Evolutionary conservation across 2,888 invertebrate species (phyloP).

Genomic region (Ennomos erosarius): DNA sequence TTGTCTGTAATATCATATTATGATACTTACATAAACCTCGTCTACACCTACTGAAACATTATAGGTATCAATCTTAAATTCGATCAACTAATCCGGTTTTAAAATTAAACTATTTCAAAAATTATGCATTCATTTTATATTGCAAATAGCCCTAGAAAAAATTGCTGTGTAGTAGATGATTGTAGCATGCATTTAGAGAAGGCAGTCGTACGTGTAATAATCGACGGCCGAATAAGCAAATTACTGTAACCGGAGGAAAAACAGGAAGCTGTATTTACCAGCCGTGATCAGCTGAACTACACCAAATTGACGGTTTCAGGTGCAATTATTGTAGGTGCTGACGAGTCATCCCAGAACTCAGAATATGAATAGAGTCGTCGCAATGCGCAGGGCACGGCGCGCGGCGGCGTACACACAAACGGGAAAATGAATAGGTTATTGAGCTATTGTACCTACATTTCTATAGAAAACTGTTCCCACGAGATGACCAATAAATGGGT

Average conservation of each 20-base stretch:
- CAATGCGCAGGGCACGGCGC: conserved; percentile 47
- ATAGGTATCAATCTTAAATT: too few species aligned
- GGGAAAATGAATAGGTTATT: conserved; percentile 35
- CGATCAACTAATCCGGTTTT: too few species aligned
- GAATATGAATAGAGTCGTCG: too few species aligned
- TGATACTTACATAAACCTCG: too few species aligned
- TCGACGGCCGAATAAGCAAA: conserved; percentile 45
- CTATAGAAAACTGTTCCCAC: conserved; percentile 26
- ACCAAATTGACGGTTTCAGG: conserved; percentile 59
- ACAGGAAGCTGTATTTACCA: conserved; percentile 69
- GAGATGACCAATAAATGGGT: conserved; percentile 11
- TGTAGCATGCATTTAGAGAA: conserved; percentile 28
- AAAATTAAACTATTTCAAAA: too few species aligned
- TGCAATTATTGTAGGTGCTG: conserved; percentile 52
- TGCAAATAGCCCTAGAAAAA: conserved; percentile 4
- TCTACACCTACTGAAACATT: too few species aligned
- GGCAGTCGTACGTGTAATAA: conserved; percentile 43
- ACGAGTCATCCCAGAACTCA: conserved; percentile 53
- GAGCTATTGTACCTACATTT: conserved; percentile 25
- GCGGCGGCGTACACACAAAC: conserved; percentile 42
- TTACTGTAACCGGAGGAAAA: conserved; percentile 52
- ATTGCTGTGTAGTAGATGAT: conserved; percentile 8
- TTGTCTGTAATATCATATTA: too few species aligned
- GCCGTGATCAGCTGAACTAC: conserved; percentile 63
- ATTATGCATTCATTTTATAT: too few species aligned